These are phyloP conservation scores for Furnarius figulus DNA, from an alignment of 2,113 vertebrate genomes.

Conservation along the genomic window DNA sequence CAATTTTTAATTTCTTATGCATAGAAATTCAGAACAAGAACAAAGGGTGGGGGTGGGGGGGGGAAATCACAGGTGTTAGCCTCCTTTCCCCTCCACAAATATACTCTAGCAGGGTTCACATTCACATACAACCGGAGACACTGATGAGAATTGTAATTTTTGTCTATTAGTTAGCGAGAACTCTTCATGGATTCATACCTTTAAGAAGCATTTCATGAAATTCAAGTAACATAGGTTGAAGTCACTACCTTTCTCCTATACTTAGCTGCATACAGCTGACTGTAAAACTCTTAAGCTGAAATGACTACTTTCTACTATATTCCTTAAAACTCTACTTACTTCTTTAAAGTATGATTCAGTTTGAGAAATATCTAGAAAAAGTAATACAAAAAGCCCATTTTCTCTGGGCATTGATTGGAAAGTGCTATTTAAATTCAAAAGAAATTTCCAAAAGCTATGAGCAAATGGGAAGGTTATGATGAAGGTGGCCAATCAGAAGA, in stretches of 20 bases:
- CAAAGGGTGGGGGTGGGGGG: background rate
- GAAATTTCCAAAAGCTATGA: background rate
- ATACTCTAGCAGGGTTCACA: background rate
- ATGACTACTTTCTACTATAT: background rate
- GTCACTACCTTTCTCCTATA: background rate
- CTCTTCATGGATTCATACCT: background rate
- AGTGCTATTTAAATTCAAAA: background rate
- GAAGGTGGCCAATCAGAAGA: background rate
- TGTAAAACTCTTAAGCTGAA: background rate
- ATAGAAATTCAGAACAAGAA: background rate
- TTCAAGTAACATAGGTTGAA: background rate
- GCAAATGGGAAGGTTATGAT: background rate
- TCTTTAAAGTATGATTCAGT: background rate
- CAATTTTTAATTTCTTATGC: background rate
- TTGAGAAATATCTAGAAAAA: conserved; percentile 18
- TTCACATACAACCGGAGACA: background rate
- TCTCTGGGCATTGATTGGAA: background rate
- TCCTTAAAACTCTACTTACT: background rate
- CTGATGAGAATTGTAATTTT: background rate
- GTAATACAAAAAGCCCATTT: background rate
- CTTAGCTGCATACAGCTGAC: background rate
- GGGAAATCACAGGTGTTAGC: background rate
- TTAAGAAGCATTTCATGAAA: background rate
- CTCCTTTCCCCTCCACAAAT: background rate
- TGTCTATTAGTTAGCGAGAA: background rate